Evolutionary conservation across 1,140 invertebrate genomes (phyloP).

Genomic region (Metaphire vulgaris): DNA sequence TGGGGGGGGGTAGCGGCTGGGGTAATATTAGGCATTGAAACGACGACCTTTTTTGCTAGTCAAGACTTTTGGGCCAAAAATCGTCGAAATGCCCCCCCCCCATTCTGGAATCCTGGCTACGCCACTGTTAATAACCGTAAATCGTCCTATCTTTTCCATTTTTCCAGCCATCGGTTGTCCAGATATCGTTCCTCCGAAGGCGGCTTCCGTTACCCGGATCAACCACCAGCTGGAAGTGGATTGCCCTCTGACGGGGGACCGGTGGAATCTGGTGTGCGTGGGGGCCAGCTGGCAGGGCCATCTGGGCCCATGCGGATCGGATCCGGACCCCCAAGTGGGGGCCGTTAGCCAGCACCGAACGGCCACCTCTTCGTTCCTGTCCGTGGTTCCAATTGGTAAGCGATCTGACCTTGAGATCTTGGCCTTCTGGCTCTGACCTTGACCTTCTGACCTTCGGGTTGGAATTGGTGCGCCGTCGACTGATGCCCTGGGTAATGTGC

Average conservation of each 20-base stretch:
- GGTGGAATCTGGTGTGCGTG: slow-evolving; percentile 12
- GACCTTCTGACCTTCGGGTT: no score
- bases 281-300: slow-evolving; percentile 11
- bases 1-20: no score
- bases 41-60: no score
- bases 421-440: no score
- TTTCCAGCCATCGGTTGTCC: slow-evolving; percentile 27
- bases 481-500: no score
- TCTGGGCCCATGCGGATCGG: not conserved
- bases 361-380: slow-evolving; percentile 4
- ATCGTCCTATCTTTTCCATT: not conserved
- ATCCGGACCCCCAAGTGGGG: not conserved
- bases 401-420: no score
- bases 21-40: no score
- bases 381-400: slow-evolving; percentile 8
- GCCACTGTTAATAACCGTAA: no score
- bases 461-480: no score
- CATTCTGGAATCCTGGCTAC: no score
- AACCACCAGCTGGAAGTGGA: slow-evolving; percentile 20
- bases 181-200: slow-evolving; percentile 19
- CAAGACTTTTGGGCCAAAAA: no score
- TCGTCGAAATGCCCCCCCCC: no score
- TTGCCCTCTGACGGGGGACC: slow-evolving; percentile 8
- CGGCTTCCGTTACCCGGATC: slow-evolving; percentile 16
- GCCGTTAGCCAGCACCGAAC: slow-evolving; percentile 1